A percentile compares a stretch with the other conserved stretches of the same genome.
Conservation (phyloP, 2,113 vertebrate species). For the Pomatostomus ruficeps region DNA sequence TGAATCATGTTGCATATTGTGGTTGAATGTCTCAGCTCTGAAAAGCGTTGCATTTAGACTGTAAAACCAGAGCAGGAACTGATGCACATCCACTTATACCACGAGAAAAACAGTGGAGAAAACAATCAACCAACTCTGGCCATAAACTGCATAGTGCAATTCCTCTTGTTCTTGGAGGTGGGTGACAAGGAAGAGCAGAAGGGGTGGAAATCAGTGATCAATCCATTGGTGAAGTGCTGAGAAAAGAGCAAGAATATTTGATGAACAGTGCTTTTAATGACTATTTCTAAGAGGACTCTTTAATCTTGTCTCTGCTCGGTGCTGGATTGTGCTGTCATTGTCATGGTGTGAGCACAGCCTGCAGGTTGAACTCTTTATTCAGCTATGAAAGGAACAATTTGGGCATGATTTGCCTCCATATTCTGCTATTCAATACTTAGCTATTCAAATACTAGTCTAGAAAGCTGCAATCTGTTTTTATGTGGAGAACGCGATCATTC, state of each 20-base stretch:
- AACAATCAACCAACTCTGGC: slow-evolving; percentile 34
- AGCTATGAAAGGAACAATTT: slow-evolving; percentile 22
- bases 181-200: background rate
- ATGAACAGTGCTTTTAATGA: slow-evolving; percentile 1
- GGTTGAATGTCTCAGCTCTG: slow-evolving; percentile 61
- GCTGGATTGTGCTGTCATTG: slow-evolving; percentile 38
- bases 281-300: slow-evolving; percentile 32
- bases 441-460: slow-evolving; percentile 41
- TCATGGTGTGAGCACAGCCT: background rate
- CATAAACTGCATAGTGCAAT: slow-evolving; percentile 12
- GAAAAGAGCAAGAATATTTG: background rate
- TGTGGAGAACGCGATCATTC: background rate
- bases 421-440: slow-evolving; percentile 18
- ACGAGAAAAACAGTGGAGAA: slow-evolving; percentile 4
- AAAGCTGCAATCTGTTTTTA: slow-evolving; percentile 22
- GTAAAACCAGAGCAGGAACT: slow-evolving; percentile 5
- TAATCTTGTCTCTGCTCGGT: slow-evolving; percentile 24
- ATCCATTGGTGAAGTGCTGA: background rate
- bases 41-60: slow-evolving; percentile 42
- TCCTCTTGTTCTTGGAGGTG: slow-evolving; percentile 3
- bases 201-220: background rate
- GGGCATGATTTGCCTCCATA: slow-evolving; percentile 18
- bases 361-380: slow-evolving; percentile 27
- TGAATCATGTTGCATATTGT: slow-evolving; percentile 54
- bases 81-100: slow-evolving; percentile 25